Evolutionary conservation across 2,888 invertebrate genomes (phyloP).

Genomic region (Eilema griseolum): DNA sequence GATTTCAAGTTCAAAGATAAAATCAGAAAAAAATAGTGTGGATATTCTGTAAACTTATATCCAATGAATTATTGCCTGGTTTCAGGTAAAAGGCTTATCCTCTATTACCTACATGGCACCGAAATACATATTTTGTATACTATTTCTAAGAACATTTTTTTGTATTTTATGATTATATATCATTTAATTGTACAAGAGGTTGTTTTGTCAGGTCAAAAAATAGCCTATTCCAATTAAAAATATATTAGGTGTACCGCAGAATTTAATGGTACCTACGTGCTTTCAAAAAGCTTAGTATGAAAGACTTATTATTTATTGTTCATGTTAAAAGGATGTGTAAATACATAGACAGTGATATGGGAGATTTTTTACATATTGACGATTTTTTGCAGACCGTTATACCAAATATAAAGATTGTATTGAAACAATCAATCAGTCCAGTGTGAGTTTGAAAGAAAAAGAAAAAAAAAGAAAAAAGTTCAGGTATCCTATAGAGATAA

Average conservation of each 20-base stretch:
- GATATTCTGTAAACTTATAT: background rate
- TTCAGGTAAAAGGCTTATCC: background rate
- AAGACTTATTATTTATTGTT: background rate
- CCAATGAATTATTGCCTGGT: background rate
- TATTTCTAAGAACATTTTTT: too few species aligned
- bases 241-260: too few species aligned
- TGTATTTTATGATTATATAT: too few species aligned
- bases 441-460: too few species aligned
- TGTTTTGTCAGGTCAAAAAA: too few species aligned
- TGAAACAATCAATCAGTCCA: background rate
- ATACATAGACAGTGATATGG: background rate
- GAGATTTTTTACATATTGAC: background rate
- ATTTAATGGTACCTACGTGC: background rate
- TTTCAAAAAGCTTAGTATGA: background rate
- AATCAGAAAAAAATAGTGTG: background rate
- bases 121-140: background rate
- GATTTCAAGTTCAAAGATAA: background rate
- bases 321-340: too few species aligned
- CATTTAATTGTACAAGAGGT: too few species aligned
- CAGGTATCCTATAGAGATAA: background rate
- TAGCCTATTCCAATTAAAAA: too few species aligned
- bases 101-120: background rate
- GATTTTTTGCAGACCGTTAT: background rate
- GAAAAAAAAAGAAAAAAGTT: too few species aligned
- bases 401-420: background rate